Percentiles rank a stretch among this genome's conserved stretches.
Evolutionary conservation across 1,140 invertebrate species (phyloP).

Genomic region (Euschistus heros): DNA sequence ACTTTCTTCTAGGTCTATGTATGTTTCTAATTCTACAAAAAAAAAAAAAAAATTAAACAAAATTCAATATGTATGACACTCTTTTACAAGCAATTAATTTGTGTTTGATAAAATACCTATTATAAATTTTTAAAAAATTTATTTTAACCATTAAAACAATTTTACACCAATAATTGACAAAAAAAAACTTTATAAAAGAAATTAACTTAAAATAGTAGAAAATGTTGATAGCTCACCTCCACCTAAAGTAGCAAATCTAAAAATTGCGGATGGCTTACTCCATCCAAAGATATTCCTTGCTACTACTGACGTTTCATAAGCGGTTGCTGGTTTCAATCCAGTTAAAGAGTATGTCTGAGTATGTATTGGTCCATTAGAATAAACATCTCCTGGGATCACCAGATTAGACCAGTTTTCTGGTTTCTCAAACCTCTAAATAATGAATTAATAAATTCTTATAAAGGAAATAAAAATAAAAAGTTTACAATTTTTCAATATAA

Average conservation of each 20-base stretch:
- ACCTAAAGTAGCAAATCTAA: slow-evolving; percentile 53
- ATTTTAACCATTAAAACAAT: too few relatives aligned
- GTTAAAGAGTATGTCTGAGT: slow-evolving; percentile 52
- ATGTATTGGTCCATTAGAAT: slow-evolving; percentile 47
- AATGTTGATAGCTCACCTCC: slow-evolving; percentile 38
- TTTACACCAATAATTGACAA: too few relatives aligned
- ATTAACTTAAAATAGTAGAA: too few relatives aligned
- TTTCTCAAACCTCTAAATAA: slow-evolving; percentile 25
- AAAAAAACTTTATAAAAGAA: too few relatives aligned
- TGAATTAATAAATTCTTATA: background rate
- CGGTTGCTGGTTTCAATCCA: slow-evolving; percentile 49
- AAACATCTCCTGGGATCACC: slow-evolving; percentile 51
- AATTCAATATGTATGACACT: too few relatives aligned
- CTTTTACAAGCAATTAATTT: too few relatives aligned
- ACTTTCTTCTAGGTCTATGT: too few relatives aligned
- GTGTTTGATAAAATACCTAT: too few relatives aligned
- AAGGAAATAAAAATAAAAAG: background rate
- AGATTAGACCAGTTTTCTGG: slow-evolving; percentile 47
- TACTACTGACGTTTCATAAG: slow-evolving; percentile 57
- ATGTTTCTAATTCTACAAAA: too few relatives aligned
- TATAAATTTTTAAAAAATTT: too few relatives aligned
- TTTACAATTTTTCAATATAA: too few relatives aligned
- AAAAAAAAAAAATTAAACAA: too few relatives aligned
- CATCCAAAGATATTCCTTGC: slow-evolving; percentile 60
- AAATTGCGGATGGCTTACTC: slow-evolving; percentile 50